These are phyloP conservation scores for Pollimyrus isidori DNA, from an alignment of 2,113 vertebrate species.

Conservation along the genomic window DNA sequence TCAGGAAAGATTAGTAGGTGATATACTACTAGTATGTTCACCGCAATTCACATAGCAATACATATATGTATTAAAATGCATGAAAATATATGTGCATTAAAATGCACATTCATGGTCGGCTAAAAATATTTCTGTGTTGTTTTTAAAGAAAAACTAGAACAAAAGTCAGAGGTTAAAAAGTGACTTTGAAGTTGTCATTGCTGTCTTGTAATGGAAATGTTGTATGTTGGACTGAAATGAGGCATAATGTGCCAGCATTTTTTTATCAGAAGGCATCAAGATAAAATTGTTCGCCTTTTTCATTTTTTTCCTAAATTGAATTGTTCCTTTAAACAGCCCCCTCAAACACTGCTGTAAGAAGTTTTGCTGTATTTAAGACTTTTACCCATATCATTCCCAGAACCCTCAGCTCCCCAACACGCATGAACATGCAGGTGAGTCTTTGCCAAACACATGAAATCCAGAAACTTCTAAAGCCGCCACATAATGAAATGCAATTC, in stretches of 20 bases:
- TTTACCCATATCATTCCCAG: slow-evolving; percentile 11
- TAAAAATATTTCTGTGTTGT: background rate
- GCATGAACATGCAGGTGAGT: slow-evolving; percentile 21
- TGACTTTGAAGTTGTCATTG: background rate
- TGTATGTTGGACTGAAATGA: background rate
- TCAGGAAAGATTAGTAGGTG: background rate
- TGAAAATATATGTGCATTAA: background rate
- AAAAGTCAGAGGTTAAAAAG: background rate
- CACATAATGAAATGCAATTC: slow-evolving; percentile 20
- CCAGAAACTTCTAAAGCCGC: slow-evolving; percentile 25
- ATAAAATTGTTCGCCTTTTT: background rate
- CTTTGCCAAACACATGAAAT: slow-evolving; percentile 21
- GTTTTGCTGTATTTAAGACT: slow-evolving; percentile 1
- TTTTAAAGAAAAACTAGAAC: background rate
- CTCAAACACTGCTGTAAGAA: background rate
- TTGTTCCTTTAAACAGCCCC: background rate
- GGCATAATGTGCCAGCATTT: background rate
- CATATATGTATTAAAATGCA: background rate
- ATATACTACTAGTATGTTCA: background rate
- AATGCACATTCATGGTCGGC: background rate
- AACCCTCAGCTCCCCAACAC: slow-evolving; percentile 14
- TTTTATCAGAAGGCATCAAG: background rate
- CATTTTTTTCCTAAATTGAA: background rate
- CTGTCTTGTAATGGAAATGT: background rate
- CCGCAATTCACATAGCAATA: background rate